These are phyloP conservation scores for Alexandromys oeconomus DNA, from an alignment of 2,797 vertebrate genomes.

Conservation along the genomic window DNA sequence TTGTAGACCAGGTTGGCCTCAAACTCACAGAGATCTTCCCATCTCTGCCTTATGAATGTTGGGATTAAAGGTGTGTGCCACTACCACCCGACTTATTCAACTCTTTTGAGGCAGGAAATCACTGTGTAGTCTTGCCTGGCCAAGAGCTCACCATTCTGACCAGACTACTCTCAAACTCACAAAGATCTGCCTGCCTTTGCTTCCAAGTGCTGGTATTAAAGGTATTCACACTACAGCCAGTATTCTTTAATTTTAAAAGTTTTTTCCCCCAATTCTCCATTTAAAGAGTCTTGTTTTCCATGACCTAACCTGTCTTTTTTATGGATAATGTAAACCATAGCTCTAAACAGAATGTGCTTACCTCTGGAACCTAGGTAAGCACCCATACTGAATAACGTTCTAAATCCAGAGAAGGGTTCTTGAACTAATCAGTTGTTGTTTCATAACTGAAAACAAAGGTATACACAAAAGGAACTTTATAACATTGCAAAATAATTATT, in stretches of 20 bases:
- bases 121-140: background rate
- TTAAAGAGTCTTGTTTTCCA: background rate
- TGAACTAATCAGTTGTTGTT: background rate
- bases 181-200: background rate
- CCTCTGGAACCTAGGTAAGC: background rate
- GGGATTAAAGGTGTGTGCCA: too few species aligned
- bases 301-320: background rate
- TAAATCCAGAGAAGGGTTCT: background rate
- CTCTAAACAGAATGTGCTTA: slow-evolving; percentile 3
- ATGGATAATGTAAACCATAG: slow-evolving; percentile 11
- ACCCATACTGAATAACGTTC: background rate
- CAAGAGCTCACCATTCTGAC: background rate
- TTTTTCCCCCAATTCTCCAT: background rate
- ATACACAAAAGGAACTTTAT: background rate
- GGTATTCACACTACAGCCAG: background rate
- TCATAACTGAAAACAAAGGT: slow-evolving; percentile 8
- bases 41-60: too few species aligned
- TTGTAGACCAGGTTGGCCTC: too few species aligned
- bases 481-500: background rate
- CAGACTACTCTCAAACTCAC: background rate
- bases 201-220: background rate
- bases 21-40: too few species aligned
- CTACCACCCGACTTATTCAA: background rate
- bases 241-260: slow-evolving; percentile 12
- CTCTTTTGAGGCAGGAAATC: background rate